phyloP scores from a whole-genome alignment of 1,140 invertebrate genomes.

The Aphelinus atriplicis region DNA sequence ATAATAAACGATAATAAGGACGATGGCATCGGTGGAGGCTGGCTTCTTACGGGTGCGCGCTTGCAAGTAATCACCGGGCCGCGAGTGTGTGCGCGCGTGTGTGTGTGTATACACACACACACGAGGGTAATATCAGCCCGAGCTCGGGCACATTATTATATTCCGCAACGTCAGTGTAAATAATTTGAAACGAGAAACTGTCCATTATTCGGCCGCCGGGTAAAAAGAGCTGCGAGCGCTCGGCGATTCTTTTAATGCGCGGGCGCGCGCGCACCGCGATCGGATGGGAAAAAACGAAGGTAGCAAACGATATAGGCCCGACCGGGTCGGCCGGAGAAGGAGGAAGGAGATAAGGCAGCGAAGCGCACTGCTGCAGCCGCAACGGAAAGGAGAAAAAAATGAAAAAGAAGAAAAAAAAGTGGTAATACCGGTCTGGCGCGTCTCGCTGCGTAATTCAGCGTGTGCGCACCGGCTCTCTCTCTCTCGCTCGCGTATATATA shows the following conservation, averaged over 20 bases:
- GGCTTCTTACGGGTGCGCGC: constrained; percentile 29
- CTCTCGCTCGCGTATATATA: too few species aligned
- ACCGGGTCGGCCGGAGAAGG: too few species aligned
- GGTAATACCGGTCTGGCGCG: constrained; percentile 40
- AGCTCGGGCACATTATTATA: constrained; percentile 13
- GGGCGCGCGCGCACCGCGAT: not conserved
- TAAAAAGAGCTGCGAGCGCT: constrained; percentile 4
- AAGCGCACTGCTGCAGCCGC: too few species aligned
- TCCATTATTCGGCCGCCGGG: constrained; percentile 22
- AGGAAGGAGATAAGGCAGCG: too few species aligned
- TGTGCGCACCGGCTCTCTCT: too few species aligned
- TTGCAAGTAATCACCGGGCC: constrained; percentile 33
- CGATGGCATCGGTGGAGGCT: constrained; percentile 28
- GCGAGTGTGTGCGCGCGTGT: too few species aligned
- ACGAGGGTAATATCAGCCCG: too few species aligned
- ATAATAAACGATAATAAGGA: constrained; percentile 39
- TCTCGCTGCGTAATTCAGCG: constrained; percentile 39
- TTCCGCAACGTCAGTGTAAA: constrained; percentile 36
- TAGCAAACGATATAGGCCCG: too few species aligned
- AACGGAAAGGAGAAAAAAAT: not conserved
- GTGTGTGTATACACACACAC: too few species aligned
- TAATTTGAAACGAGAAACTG: constrained; percentile 38
- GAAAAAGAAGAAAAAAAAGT: constrained; percentile 25
- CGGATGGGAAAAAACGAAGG: too few species aligned
- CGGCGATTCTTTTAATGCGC: constrained; percentile 29